Base-by-base conservation (phyloP, 2,888 invertebrate species). In the Agrotis ipsilon region DNA sequence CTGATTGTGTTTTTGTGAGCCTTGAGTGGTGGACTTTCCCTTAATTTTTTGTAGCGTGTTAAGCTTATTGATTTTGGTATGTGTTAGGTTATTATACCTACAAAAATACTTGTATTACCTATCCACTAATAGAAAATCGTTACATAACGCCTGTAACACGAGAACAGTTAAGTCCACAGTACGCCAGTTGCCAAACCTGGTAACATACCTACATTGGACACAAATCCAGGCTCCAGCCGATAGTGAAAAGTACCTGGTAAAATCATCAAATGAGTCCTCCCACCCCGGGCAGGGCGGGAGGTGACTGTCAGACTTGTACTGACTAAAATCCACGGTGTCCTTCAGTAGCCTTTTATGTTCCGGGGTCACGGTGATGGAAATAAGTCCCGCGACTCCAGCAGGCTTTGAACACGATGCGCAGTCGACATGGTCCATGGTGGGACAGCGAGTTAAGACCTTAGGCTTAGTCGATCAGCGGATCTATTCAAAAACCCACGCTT, bases 1-100 rank as follows among this genome's bases (percentile, higher is more conserved):
- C 80, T 80, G 85, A 87, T 87, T 87, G 82, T 81, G 80, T 86
- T 86, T 86, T 86, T 86, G 80, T 83, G 58, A 68, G 74, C 81
- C 72, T 75, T 66, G 71, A 62, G 63, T 70, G 59, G 61, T 32
- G 46, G 66, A 72, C 62, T 73, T 80, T 49, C 52, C 57, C 73
- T 68, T 67, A 46, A 48, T 68, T 63, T 78, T 81, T 81, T 81
- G 64, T 81, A 67, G 67, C 81, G 52, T 68, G 79, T 77, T 46
- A 43, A 52, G 39, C 24, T 39, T 81, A 79, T 79, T 78, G 72
- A 79, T 81, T 78, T 77, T 77, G 3, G 13, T 32, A 24, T 49
- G 19, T 55, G 27, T 61, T 52, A 64, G 39, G 61, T 48, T 60
- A 59, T 24, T 45, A 45, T 21, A 18, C 18, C 43, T 14, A 11